phyloP scores from a whole-genome alignment of 2,113 vertebrate species.

The Brachypteracias leptosomus region DNA sequence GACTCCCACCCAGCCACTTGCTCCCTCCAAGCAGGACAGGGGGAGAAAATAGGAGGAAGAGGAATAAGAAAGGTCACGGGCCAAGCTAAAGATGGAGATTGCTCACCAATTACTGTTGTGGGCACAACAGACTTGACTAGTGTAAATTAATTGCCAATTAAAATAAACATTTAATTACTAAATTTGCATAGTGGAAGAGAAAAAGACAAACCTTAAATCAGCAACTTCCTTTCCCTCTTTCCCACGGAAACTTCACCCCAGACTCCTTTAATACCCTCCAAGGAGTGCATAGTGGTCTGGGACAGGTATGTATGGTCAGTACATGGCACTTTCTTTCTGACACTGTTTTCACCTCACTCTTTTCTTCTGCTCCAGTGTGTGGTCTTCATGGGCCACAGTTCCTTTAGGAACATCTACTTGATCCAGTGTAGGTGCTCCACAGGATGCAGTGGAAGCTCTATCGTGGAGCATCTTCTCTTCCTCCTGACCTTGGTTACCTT shows the following conservation, averaged over 20 bases:
- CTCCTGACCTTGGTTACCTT: neutral
- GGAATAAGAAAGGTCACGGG: neutral
- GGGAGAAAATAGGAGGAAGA: neutral
- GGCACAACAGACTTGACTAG: neutral
- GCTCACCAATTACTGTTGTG: neutral
- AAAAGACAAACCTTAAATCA: neutral
- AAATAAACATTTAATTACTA: neutral
- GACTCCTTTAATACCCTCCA: neutral
- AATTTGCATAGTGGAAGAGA: neutral
- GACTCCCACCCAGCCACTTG: neutral
- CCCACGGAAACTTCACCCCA: neutral
- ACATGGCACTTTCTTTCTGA: neutral
- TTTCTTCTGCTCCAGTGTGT: neutral
- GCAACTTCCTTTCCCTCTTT: neutral
- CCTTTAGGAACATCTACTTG: neutral
- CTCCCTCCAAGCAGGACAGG: neutral
- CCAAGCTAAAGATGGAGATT: neutral
- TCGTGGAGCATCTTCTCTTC: neutral
- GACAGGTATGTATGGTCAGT: neutral
- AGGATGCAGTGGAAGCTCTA: neutral
- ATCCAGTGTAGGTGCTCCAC: neutral
- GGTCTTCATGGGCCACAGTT: neutral
- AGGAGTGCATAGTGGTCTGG: fast-evolving
- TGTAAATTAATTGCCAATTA: neutral
- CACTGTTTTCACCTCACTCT: neutral